Conservation (phyloP, 2,113 vertebrate species). For the Platichthys stellatus region DNA sequence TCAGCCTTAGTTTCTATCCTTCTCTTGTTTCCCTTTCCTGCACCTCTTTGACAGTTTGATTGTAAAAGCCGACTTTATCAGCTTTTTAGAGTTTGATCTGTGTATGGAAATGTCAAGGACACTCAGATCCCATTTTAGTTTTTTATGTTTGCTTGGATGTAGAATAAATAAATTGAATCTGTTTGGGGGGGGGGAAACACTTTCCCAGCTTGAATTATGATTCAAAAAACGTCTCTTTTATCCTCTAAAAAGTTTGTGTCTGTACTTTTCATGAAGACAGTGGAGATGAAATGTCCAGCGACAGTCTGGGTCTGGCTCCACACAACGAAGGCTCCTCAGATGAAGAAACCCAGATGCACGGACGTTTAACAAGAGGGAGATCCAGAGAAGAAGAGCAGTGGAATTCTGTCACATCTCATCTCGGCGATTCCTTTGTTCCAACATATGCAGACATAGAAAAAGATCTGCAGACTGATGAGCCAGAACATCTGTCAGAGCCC, state of each 20-base stretch:
- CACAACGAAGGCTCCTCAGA: slow-evolving; percentile 66
- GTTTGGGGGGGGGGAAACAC: too few species aligned
- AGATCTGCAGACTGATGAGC: slow-evolving; percentile 28
- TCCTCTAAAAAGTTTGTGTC: background rate
- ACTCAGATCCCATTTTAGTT: background rate
- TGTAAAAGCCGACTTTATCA: slow-evolving; percentile 14
- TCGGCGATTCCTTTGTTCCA: slow-evolving; percentile 41
- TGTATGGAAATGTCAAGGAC: slow-evolving; percentile 29
- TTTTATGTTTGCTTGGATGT: slow-evolving; percentile 13
- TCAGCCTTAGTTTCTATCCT: slow-evolving; percentile 3
- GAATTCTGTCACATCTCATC: slow-evolving; percentile 24
- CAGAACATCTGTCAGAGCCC: slow-evolving; percentile 50
- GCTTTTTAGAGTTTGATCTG: slow-evolving; percentile 31
- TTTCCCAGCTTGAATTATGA: background rate
- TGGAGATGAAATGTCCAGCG: slow-evolving; percentile 67
- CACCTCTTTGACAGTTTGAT: slow-evolving; percentile 9
- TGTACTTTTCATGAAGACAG: slow-evolving; percentile 55
- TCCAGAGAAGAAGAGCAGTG: slow-evolving; percentile 30
- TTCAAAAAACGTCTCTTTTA: background rate
- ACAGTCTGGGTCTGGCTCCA: slow-evolving; percentile 54
- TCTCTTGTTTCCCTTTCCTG: background rate
- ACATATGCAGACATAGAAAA: slow-evolving; percentile 25
- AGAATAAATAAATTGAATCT: background rate
- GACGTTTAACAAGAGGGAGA: slow-evolving; percentile 21
- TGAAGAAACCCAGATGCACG: slow-evolving; percentile 53